A percentile compares a stretch with the other conserved stretches of the same genome.
phyloP scores from a whole-genome alignment of 2,888 invertebrate species.

The Disparrhopalites patrizii region DNA sequence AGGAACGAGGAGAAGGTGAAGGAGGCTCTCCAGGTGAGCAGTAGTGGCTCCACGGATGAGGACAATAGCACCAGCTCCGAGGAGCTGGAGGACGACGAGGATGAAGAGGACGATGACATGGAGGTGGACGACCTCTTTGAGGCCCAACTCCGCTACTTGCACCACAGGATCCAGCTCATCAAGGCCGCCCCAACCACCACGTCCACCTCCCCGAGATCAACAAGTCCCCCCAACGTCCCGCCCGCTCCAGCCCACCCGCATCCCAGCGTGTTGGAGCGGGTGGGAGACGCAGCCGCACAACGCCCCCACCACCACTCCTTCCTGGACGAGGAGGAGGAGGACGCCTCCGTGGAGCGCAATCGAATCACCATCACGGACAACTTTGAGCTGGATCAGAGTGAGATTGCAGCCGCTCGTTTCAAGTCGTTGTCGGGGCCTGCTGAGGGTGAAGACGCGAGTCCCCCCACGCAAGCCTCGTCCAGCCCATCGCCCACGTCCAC shows the following conservation, averaged over 20 bases:
- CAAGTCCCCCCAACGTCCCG: neutral
- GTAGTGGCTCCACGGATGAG: constrained; percentile 3
- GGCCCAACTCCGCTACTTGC: neutral
- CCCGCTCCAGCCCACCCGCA: neutral
- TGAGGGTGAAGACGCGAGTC: neutral
- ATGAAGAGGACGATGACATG: constrained; percentile 2
- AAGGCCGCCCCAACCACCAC: neutral
- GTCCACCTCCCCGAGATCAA: neutral
- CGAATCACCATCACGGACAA: constrained; percentile 26
- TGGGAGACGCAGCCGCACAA: neutral
- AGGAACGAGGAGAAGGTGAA: constrained; percentile 10
- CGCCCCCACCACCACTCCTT: too few species aligned
- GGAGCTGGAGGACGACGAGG: constrained; percentile 17
- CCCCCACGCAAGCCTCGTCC: neutral
- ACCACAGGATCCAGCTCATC: neutral
- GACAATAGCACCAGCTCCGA: constrained; percentile 16
- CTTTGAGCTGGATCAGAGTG: constrained; percentile 18
- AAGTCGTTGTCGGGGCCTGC: neutral
- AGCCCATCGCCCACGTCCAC: neutral
- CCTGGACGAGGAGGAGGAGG: constrained; percentile 10
- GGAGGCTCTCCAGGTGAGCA: neutral
- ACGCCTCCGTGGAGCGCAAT: constrained; percentile 7
- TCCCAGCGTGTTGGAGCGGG: too few species aligned
- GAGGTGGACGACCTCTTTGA: neutral
- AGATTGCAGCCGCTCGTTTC: constrained; percentile 14